These are phyloP conservation scores for Drosophila emarginata DNA, from an alignment of 2,888 invertebrate species.

Conservation along the genomic window DNA sequence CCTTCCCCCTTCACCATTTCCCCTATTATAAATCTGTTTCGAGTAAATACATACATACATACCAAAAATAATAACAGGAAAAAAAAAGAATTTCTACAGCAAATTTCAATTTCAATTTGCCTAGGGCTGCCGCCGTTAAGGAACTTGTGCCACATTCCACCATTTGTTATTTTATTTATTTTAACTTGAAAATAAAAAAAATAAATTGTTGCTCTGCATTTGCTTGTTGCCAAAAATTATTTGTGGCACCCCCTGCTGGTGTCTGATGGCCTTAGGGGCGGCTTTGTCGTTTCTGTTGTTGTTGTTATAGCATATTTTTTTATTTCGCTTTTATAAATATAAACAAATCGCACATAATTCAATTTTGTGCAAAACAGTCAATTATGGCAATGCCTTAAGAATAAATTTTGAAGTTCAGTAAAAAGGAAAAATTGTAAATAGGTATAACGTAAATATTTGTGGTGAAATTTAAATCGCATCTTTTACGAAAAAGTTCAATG, in stretches of 20 bases:
- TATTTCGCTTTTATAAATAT: slow-evolving; percentile 28
- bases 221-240: slow-evolving; percentile 36
- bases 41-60: neutral
- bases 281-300: slow-evolving; percentile 7
- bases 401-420: slow-evolving; percentile 38
- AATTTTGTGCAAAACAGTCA: slow-evolving; percentile 44
- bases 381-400: slow-evolving; percentile 34
- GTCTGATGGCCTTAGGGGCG: neutral
- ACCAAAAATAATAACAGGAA: neutral
- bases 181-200: slow-evolving; percentile 13
- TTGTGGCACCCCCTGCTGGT: slow-evolving; percentile 11
- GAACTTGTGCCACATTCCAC: slow-evolving; percentile 19
- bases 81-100: slow-evolving; percentile 13
- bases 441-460: slow-evolving; percentile 43
- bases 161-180: slow-evolving; percentile 8
- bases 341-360: slow-evolving; percentile 36
- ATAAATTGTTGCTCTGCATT: slow-evolving; percentile 22
- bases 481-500: slow-evolving; percentile 77
- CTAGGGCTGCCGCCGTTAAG: slow-evolving; percentile 10
- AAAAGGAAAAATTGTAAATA: neutral
- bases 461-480: slow-evolving; percentile 53
- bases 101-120: slow-evolving; percentile 58
- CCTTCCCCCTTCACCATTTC: too few species aligned
- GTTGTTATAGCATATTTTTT: slow-evolving; percentile 17
- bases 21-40: slow-evolving; percentile 40